Percentiles rank a stretch among this genome's conserved stretches.
These are phyloP conservation scores for Leptopilina syphax DNA, from an alignment of 2,888 invertebrate species.

Conservation along the genomic window DNA sequence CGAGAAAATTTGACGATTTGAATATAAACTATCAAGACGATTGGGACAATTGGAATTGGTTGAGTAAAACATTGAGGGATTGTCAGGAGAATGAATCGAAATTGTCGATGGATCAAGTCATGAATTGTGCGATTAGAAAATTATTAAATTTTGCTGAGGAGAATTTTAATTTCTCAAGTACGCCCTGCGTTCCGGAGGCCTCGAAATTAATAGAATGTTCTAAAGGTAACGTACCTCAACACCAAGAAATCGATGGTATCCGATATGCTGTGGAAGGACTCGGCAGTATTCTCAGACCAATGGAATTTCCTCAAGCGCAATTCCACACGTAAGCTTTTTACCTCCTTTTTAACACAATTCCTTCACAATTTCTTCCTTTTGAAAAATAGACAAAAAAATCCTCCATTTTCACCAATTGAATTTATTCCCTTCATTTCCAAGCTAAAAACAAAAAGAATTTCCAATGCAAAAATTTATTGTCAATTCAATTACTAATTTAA, in stretches of 20 bases:
- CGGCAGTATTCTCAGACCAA: conserved; percentile 22
- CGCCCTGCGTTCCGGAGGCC: conserved; percentile 45
- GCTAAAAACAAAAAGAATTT: too few relatives aligned
- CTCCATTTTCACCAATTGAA: too few relatives aligned
- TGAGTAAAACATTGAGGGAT: conserved; percentile 63
- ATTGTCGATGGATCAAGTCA: conserved; percentile 60
- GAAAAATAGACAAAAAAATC: too few relatives aligned
- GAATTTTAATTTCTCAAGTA: neutral
- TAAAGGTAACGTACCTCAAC: neutral
- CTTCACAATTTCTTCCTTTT: too few relatives aligned
- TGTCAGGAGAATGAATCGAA: conserved; percentile 63
- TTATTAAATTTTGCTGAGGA: conserved; percentile 42
- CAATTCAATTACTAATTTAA: neutral
- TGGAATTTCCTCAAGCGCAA: neutral
- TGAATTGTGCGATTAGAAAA: conserved; percentile 62
- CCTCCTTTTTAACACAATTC: too few relatives aligned
- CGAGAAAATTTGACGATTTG: conserved; percentile 64
- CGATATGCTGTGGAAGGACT: conserved; percentile 29
- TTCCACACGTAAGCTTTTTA: conserved; percentile 15
- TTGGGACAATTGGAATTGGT: conserved; percentile 71
- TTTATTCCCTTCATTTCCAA: too few relatives aligned
- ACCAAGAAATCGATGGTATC: conserved; percentile 12
- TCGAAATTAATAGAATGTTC: conserved; percentile 47
- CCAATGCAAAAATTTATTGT: too few relatives aligned
- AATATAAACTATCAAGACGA: conserved; percentile 64